Conservation (phyloP, 35 echinoderm and acorn worm species). For the Diadema setosum region DNA sequence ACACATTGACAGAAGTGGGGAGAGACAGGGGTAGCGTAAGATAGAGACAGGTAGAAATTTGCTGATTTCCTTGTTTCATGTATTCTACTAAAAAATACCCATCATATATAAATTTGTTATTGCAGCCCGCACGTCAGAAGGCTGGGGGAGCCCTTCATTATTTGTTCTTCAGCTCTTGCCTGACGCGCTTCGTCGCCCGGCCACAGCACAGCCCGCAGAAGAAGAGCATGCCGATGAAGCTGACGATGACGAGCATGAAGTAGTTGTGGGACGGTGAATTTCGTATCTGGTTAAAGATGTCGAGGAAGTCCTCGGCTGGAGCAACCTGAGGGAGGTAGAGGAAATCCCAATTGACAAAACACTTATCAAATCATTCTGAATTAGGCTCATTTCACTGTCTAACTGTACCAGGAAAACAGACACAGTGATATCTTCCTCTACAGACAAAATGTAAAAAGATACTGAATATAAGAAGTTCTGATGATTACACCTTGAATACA, state of each 20-base stretch:
- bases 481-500: too few relatives aligned
- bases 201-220: conserved; percentile 81
- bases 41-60: too few relatives aligned
- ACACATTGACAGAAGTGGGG: too few relatives aligned
- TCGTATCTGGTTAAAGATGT: conserved; percentile 33
- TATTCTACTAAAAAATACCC: too few relatives aligned
- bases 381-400: too few relatives aligned
- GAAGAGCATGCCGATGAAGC: conserved; percentile 60
- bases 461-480: too few relatives aligned
- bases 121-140: background rate
- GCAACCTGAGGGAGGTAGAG: conserved; percentile 26
- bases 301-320: conserved; percentile 34
- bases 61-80: too few relatives aligned
- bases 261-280: conserved; percentile 52
- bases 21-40: too few relatives aligned
- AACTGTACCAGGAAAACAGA: too few relatives aligned
- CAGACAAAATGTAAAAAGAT: too few relatives aligned
- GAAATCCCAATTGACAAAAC: background rate
- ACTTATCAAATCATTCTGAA: background rate
- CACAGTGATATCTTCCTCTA: too few relatives aligned
- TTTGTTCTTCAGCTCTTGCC: conserved; percentile 68
- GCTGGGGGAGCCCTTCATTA: conserved; percentile 9
- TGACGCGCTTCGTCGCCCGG: conserved; percentile 61
- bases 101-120: too few relatives aligned
- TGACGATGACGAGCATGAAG: conserved; percentile 55